These are phyloP conservation scores for Homarus gammarus DNA, from an alignment of 2,888 invertebrate genomes.

Conservation along the genomic window DNA sequence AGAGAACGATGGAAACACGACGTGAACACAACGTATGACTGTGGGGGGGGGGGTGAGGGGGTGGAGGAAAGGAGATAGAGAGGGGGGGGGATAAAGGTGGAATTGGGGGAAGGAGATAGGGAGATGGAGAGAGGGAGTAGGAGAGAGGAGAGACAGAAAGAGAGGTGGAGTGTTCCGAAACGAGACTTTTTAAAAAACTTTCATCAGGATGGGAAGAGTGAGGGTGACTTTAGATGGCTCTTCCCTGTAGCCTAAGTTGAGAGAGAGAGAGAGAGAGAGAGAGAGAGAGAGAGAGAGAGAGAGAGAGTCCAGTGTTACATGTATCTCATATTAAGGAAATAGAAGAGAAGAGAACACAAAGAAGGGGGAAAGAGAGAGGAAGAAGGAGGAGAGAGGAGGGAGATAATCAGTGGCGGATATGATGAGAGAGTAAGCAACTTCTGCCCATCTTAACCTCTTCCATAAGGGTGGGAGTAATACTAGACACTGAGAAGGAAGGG, in stretches of 20 bases:
- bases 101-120: neutral
- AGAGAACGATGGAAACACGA: neutral
- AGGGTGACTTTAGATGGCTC: no score
- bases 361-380: no score
- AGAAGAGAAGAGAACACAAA: no score
- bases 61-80: constrained; percentile 3
- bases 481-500: no score
- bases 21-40: no score
- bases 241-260: neutral
- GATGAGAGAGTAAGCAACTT: neutral
- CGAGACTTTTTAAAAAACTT: no score
- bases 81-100: neutral
- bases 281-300: neutral
- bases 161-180: no score
- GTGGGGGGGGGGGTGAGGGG: neutral
- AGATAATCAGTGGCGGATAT: neutral
- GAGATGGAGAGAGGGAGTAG: neutral
- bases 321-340: constrained; percentile 22
- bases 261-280: neutral
- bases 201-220: no score
- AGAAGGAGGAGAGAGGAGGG: no score
- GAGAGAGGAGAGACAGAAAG: no score
- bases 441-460: neutral
- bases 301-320: no score
- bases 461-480: neutral